These are phyloP conservation scores for Gryllus bimaculatus DNA, from an alignment of 1,140 invertebrate species.

Conservation along the genomic window DNA sequence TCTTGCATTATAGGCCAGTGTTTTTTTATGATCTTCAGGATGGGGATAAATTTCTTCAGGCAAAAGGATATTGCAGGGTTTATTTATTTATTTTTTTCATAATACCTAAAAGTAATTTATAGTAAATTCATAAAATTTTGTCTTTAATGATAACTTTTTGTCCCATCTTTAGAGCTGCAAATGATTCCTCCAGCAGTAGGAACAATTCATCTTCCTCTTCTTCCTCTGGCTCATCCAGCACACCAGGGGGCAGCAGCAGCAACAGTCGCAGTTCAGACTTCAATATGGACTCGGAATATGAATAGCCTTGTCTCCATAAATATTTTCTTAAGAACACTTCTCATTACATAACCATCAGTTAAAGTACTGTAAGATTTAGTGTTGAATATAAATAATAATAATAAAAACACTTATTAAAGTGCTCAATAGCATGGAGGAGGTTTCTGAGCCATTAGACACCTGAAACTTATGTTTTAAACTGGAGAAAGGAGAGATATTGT, in stretches of 20 bases:
- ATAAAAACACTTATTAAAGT: neutral
- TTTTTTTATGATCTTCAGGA: too few species aligned
- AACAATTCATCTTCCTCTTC: conserved; percentile 17
- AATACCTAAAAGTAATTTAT: too few species aligned
- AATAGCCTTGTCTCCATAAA: conserved; percentile 14
- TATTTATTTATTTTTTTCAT: too few species aligned
- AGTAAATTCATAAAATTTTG: neutral
- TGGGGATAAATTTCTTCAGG: too few species aligned
- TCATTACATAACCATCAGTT: conserved; percentile 2
- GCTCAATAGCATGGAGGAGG: neutral
- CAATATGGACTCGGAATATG: conserved; percentile 19
- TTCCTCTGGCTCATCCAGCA: conserved; percentile 7
- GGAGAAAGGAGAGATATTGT: too few species aligned
- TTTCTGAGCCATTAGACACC: neutral
- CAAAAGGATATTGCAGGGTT: too few species aligned
- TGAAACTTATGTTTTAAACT: neutral
- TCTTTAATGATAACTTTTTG: neutral
- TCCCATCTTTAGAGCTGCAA: conserved; percentile 10
- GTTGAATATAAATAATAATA: conserved; percentile 8
- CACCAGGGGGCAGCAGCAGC: conserved; percentile 9
- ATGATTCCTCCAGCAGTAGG: conserved; percentile 10
- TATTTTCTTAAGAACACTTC: conserved; percentile 11
- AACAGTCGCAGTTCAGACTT: conserved; percentile 18
- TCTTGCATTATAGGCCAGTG: too few species aligned
- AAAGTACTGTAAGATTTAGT: conserved; percentile 16